Percentiles rank a stretch among this genome's conserved stretches.
phyloP scores from a whole-genome alignment of 2,888 invertebrate species.

The Tanypteryx hageni region DNA sequence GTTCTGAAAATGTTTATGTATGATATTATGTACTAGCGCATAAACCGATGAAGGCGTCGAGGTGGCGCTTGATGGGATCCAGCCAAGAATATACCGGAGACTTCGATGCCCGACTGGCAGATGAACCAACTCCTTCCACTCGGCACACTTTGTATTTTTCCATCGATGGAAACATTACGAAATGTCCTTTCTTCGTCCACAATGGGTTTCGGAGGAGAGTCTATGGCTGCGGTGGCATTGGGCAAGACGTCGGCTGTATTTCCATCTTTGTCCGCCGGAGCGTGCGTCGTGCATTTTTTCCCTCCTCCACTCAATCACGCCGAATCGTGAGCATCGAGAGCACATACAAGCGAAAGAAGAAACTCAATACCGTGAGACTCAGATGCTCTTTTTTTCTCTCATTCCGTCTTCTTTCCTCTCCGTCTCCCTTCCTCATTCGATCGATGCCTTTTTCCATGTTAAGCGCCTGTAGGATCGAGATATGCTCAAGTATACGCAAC shows the following conservation, averaged over 20 bases:
- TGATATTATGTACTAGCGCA: too few species aligned
- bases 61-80: too few species aligned
- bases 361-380: slow-evolving; percentile 26
- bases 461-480: too few species aligned
- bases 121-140: background rate
- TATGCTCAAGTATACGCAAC: too few species aligned
- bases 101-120: background rate
- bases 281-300: slow-evolving; percentile 11
- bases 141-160: background rate
- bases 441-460: background rate
- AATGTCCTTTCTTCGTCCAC: slow-evolving; percentile 24
- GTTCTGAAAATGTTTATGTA: too few species aligned
- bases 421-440: background rate
- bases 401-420: slow-evolving; percentile 6
- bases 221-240: slow-evolving; percentile 19
- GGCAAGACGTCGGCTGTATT: slow-evolving; percentile 51
- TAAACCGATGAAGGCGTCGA: too few species aligned
- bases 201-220: background rate
- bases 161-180: background rate
- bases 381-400: background rate
- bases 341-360: slow-evolving; percentile 52
- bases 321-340: slow-evolving; percentile 48
- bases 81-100: background rate
- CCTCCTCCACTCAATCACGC: slow-evolving; percentile 55
- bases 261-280: slow-evolving; percentile 43